phyloP scores from a whole-genome alignment of 1,140 invertebrate genomes.

The Drosophila watanabei region DNA sequence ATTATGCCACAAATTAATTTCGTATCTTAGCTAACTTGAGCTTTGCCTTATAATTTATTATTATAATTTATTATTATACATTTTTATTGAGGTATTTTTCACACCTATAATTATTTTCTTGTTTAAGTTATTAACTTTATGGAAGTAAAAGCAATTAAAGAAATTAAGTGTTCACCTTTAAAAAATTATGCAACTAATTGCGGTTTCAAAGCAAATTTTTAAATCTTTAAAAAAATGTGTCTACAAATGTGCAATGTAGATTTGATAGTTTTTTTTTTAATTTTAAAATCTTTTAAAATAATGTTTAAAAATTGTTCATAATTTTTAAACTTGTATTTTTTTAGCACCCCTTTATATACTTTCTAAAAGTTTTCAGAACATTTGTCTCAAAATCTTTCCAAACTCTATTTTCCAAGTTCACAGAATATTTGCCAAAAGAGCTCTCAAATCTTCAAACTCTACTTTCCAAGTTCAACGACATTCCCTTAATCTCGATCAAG shows the following conservation, averaged over 20 bases:
- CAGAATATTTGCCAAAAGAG: not conserved
- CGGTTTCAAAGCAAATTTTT: not conserved
- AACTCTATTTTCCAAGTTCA: too few relatives aligned
- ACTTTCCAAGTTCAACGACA: conserved; percentile 11
- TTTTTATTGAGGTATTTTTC: not conserved
- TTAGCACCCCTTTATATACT: too few relatives aligned
- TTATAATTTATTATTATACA: not conserved
- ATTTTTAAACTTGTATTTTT: too few relatives aligned
- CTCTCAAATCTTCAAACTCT: too few relatives aligned
- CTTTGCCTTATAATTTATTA: not conserved
- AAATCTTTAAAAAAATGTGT: not conserved
- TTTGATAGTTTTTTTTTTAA: not conserved
- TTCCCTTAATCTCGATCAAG: not conserved
- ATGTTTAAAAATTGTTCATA: too few relatives aligned
- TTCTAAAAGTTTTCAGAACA: too few relatives aligned
- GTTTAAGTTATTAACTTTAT: not conserved
- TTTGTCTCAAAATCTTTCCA: too few relatives aligned
- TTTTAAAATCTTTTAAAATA: too few relatives aligned
- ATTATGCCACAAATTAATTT: not conserved
- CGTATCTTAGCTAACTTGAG: not conserved
- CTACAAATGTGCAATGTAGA: not conserved
- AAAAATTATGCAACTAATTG: not conserved
- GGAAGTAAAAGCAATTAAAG: too few relatives aligned
- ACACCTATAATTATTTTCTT: not conserved
- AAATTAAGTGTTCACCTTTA: too few relatives aligned